Evolutionary conservation across 2,797 vertebrate genomes (phyloP).

Genomic region (Trematomus bernacchii): DNA sequence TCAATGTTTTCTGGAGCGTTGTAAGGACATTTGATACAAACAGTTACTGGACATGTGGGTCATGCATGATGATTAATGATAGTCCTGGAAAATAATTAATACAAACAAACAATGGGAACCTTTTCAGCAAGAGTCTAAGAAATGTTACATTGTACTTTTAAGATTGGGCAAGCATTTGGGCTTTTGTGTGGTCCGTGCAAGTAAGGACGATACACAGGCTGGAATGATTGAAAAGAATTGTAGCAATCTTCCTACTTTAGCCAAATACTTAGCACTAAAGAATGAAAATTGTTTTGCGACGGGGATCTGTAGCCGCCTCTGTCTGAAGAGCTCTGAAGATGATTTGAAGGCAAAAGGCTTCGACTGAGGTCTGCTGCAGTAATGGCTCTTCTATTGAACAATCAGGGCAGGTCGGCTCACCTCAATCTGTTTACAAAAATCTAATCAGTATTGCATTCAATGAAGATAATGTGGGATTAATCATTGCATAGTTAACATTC

Average conservation of each 20-base stretch:
- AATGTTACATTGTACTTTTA: no score
- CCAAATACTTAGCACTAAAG: neutral
- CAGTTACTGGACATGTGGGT: no score
- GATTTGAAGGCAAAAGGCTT: neutral
- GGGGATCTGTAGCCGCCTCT: neutral
- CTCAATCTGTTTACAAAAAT: constrained; percentile 21
- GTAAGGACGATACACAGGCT: neutral
- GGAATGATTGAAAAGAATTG: neutral
- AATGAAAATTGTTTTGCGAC: neutral
- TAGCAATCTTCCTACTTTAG: neutral
- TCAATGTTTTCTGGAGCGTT: neutral
- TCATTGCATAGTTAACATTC: constrained; percentile 5
- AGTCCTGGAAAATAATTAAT: no score
- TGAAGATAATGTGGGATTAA: constrained; percentile 42
- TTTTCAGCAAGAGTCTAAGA: no score
- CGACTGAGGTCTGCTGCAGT: constrained; percentile 11
- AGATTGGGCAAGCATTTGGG: neutral
- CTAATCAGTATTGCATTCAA: constrained; percentile 26
- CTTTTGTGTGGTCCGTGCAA: neutral
- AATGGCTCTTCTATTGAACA: constrained; percentile 28
- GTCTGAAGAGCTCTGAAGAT: neutral
- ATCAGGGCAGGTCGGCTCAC: neutral
- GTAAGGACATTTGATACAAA: no score
- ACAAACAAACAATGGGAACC: no score
- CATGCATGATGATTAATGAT: no score